Evolutionary conservation across 2,113 vertebrate genomes (phyloP), one percentile per base, ranked within the genome.

Genomic region (Cyprinus carpio): DNA sequence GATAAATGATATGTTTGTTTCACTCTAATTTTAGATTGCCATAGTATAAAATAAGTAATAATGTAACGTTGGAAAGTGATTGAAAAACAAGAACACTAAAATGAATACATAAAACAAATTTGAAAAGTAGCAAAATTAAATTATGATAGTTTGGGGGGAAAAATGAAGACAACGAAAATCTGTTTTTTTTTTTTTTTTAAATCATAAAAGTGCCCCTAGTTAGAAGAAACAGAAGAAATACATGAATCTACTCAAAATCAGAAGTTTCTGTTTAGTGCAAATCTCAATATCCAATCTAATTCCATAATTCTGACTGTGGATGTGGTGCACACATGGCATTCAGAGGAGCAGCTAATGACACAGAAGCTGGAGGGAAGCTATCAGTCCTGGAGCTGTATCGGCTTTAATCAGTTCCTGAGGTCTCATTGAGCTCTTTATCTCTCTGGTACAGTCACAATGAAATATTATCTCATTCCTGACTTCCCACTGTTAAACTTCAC

Each of bases 381-480:
- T 46, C 43, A 46, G 43, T 46, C 43, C 43, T 46, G 43, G 43
- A 46, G 43, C 43, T 46, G 43, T 69, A 81, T 84, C 64, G 20
- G 81, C 72, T 76, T 29, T 37, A 75, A 72, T 86, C 87, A 67
- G 65, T 23, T 60, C 54, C 43, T 75, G 56, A 79, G 83, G 31
- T 84, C 43, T 54, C 65, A 16, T 51, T 85, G 40, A 79, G 74
- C 64, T 54, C 29, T 81, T 79, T 65, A 67, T 82, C 79, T 51
- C 15, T 46, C 71, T 76, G 71, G 56, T 37, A 46, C 58, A n/a
- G 72, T 16, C 83, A 51, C 37, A 62, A 65, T 51, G 27, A 77
- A 77, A 54, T 49, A 65, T 65, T 54, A 75, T 78, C 56, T 77
- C 27, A 84, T 65, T 67, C 56, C 25, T 58, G 27, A 40, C 7